phyloP scores from a whole-genome alignment of 1,140 invertebrate species.

The Protaetia brevitarsis region DNA sequence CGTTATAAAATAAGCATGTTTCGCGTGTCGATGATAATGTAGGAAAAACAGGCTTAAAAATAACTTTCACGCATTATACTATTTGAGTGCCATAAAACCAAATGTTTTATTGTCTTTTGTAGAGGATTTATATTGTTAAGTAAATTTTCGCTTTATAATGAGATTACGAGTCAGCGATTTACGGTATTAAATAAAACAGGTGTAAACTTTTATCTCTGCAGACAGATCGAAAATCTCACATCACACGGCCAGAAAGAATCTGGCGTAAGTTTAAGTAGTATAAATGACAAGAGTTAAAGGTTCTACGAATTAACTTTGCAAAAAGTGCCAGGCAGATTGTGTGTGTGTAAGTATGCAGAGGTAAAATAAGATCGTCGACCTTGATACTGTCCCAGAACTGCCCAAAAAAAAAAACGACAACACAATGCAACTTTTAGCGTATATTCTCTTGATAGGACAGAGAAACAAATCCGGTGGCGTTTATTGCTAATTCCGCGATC shows the following conservation, averaged over 20 bases:
- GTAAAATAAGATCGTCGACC: slow-evolving; percentile 33
- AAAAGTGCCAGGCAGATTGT: slow-evolving; percentile 33
- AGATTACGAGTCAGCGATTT: not conserved
- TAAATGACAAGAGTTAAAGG: slow-evolving; percentile 32
- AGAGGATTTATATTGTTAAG: slow-evolving; percentile 7
- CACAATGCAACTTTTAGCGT: not conserved
- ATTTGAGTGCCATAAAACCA: not conserved
- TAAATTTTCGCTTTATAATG: not conserved
- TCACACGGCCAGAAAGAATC: slow-evolving; percentile 27
- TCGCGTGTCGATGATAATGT: too few relatives aligned
- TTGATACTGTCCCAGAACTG: not conserved
- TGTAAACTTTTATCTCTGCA: slow-evolving; percentile 1
- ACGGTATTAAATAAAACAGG: slow-evolving; percentile 6
- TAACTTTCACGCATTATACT: slow-evolving; percentile 13
- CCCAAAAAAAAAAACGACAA: slow-evolving; percentile 2
- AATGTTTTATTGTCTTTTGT: not conserved
- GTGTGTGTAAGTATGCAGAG: slow-evolving; percentile 33
- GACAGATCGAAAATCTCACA: slow-evolving; percentile 7
- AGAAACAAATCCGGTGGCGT: too few relatives aligned
- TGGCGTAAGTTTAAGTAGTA: slow-evolving; percentile 29
- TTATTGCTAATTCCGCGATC: too few relatives aligned
- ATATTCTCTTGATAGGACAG: not conserved
- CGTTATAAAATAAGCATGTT: too few relatives aligned
- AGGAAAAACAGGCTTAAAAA: not conserved
- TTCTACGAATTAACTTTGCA: slow-evolving; percentile 32